Base-by-base conservation (phyloP, 2,888 invertebrate genomes). In the Maniola hyperantus region DNA sequence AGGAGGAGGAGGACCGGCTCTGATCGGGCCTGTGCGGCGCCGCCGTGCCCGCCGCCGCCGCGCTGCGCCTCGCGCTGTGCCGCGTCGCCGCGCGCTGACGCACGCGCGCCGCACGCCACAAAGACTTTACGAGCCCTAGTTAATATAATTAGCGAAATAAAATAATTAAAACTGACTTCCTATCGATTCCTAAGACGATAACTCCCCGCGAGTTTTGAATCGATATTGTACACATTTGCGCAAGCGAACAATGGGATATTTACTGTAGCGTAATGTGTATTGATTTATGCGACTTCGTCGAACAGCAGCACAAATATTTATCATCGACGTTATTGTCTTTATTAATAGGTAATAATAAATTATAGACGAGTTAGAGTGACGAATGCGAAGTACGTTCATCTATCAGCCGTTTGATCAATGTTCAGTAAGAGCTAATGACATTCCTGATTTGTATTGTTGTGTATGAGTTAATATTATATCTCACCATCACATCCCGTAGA, bases 1-100 rank as follows among this genome's bases (percentile, higher is more conserved):
- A 97, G 79, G 97, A 97, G 83, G 96, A 95, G 82, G 96, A 95
- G 82, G 95, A 95, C 82, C 84, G 94, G 80, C 93, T 93, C 91
- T 93, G 94, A 94, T 91, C 87, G 81, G 88, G 87, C 85, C 89
- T 91, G 89, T 89, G 91, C 91, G 91, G 90, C 89, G 90, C 89
- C 85, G 88, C 85, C 78, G 87, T 83, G 84, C 88, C 88, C 79
- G 87, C 86, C 81, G 88, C 87, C 80, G 87, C 87, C 78, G 88
- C 89, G 79, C 82, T 88, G 84, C 87, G 87, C 74, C 80, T 77
- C 77, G 88, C 88, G 82, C 82, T 89, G 78, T 88, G 88, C 82
- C 87, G 84, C 88, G 87, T 82, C 83, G 83, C 78, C 78, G 81
- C 79, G 76, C 79, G 80, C 74, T 76, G 76, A 75, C 67, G 74